These are phyloP conservation scores for Hippocampus abdominalis DNA, from an alignment of 2,113 vertebrate species.

Conservation along the genomic window DNA sequence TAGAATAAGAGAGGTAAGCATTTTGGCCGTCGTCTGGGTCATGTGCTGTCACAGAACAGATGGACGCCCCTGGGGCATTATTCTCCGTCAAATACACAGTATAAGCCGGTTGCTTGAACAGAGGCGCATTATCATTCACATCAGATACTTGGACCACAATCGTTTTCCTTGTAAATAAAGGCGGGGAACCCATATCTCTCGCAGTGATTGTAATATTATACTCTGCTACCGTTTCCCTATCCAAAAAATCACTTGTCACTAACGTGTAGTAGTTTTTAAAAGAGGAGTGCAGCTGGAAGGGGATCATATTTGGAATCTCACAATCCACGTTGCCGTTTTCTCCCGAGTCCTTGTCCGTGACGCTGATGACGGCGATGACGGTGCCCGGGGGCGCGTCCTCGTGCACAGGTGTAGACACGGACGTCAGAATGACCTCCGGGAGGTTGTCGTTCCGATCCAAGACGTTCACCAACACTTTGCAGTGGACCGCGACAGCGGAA, in stretches of 20 bases:
- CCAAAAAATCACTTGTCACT: conserved; percentile 76
- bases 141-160: conserved; percentile 76
- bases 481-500: conserved; percentile 82
- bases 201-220: conserved; percentile 82
- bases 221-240: conserved; percentile 73
- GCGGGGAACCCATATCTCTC: conserved; percentile 74
- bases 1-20: conserved; percentile 78
- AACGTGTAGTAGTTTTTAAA: conserved; percentile 87
- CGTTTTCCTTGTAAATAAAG: conserved; percentile 69
- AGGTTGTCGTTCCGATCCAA: conserved; percentile 70
- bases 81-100: conserved; percentile 81
- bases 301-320: conserved; percentile 68
- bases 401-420: conserved; percentile 68
- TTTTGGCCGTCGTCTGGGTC: conserved; percentile 81
- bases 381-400: conserved; percentile 80
- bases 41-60: conserved; percentile 75
- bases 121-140: conserved; percentile 80
- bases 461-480: conserved; percentile 73
- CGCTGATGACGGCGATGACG: conserved; percentile 81
- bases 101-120: conserved; percentile 81
- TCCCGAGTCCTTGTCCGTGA: conserved; percentile 78
- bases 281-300: conserved; percentile 82
- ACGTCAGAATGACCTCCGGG: conserved; percentile 69
- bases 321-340: conserved; percentile 82
- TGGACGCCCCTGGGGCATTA: conserved; percentile 79